Conservation (phyloP, 1,140 invertebrate genomes). For the Sycophila sp. region DNA sequence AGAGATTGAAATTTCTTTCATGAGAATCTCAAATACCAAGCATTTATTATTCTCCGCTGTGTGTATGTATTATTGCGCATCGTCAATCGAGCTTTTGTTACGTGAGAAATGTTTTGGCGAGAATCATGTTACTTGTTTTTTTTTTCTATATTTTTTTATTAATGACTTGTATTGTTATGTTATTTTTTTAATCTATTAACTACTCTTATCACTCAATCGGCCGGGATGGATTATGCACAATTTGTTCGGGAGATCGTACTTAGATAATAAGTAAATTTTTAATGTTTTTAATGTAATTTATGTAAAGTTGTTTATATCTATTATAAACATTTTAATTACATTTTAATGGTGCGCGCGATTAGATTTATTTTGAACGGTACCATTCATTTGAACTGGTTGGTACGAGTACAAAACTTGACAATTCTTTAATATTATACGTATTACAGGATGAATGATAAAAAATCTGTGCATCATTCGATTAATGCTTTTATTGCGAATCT, state of each 20-base stretch:
- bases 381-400: too few relatives aligned
- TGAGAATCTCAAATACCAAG: constrained; percentile 1
- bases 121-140: constrained; percentile 28
- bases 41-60: constrained; percentile 30
- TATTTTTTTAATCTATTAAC: constrained; percentile 25
- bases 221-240: constrained; percentile 13
- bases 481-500: constrained; percentile 15
- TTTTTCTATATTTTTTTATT: constrained; percentile 12
- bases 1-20: background rate
- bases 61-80: constrained; percentile 26
- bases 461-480: background rate
- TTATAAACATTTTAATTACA: too few relatives aligned
- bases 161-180: constrained; percentile 13
- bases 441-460: background rate
- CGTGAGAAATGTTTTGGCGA: background rate
- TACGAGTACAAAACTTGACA: too few relatives aligned
- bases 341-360: too few relatives aligned
- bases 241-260: background rate
- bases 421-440: background rate
- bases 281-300: background rate
- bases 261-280: too few relatives aligned
- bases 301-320: background rate
- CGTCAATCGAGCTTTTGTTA: constrained; percentile 30
- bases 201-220: background rate
- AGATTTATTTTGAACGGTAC: too few relatives aligned